Base-by-base conservation (phyloP, 2,797 vertebrate species). In the Dallia pectoralis region DNA sequence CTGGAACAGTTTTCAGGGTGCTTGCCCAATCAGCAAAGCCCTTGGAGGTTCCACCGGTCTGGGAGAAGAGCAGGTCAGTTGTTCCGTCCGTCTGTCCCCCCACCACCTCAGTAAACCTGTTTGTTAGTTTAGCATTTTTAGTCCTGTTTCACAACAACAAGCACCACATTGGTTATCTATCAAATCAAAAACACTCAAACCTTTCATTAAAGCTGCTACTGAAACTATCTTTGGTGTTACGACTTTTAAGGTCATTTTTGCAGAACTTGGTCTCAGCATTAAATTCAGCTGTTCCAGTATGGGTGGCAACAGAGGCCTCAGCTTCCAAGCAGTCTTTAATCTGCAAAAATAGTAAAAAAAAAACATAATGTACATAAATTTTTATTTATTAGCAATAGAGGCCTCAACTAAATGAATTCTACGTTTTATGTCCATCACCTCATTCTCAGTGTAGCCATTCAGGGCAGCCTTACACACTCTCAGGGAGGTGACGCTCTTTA, bases 261-360 rank as follows among this genome's bases (percentile, higher is more conserved):
- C 85, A 75, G 80, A 78, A 70, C 53, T 51, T 3, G 19, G 29
- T 22, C 70, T 59, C 79, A 16, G 83, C 53, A 0, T 72, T 16
- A 64, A 79, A 1, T 36, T 53, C 81, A 1, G 12, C 68, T 0
- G 5, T 15, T 0, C 7, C 15, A 1, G 0, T 59, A 14, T 87
- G 61, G 2, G 63, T 15, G 14, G 36, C 82, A 0, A 32, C 82
- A 0, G 90, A 91, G 4, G 90, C 91, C 71, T 93, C 91, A 0
- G 87, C 87, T 0, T 81, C 74, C 36, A 94, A 82, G 12, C 93
- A 92, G 33, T 90, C 84, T 16, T 64, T 85, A 62, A 92, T 44
- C 36, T 40, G 6, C 36, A 40, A 40, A 40, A 40, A 40, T 1
- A 40, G 4, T 1, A 40, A 40, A 1, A 40, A 9, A 40, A 40